Conservation (phyloP, 2,888 invertebrate species). For the Nomada fabriciana region DNA sequence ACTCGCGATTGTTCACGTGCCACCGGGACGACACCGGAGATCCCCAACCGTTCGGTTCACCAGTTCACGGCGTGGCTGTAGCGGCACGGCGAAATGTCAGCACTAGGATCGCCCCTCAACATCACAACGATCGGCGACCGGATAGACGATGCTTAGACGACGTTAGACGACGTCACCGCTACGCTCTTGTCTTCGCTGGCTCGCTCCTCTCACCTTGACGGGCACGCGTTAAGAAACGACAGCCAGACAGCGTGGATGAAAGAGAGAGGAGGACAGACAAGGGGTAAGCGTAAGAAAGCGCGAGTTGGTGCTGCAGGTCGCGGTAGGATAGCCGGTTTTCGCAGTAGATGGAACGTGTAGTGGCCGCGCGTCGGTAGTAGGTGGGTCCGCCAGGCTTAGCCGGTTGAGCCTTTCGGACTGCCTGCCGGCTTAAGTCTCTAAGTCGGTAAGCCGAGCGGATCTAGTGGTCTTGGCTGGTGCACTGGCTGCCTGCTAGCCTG, state of each 20-base stretch:
- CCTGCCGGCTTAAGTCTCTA: slow-evolving; percentile 83
- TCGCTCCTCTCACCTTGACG: slow-evolving; percentile 59
- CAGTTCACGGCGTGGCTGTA: not conserved
- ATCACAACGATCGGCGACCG: slow-evolving; percentile 26
- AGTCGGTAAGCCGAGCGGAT: slow-evolving; percentile 83
- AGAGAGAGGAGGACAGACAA: slow-evolving; percentile 41
- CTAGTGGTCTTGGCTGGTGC: slow-evolving; percentile 82
- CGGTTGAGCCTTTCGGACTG: slow-evolving; percentile 83
- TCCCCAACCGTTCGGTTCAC: slow-evolving; percentile 28
- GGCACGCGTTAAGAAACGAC: slow-evolving; percentile 45
- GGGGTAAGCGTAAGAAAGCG: slow-evolving; percentile 63
- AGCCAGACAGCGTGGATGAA: slow-evolving; percentile 21
- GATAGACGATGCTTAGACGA: slow-evolving; percentile 1
- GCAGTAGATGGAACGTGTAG: slow-evolving; percentile 74
- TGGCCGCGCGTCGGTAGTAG: slow-evolving; percentile 73
- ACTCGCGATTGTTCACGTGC: slow-evolving; percentile 18
- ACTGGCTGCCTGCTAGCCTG: slow-evolving; percentile 84
- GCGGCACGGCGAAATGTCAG: slow-evolving; percentile 9
- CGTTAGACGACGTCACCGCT: slow-evolving; percentile 23
- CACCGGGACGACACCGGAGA: slow-evolving; percentile 16
- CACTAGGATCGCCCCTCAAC: slow-evolving; percentile 27
- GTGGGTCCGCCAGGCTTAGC: slow-evolving; percentile 81
- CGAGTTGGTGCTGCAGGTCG: slow-evolving; percentile 66
- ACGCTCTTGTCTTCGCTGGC: slow-evolving; percentile 38
- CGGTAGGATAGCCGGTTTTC: slow-evolving; percentile 70